Evolutionary conservation across 2,113 vertebrate genomes (phyloP), one percentile per base, ranked within the genome.

Genomic region (Anthoscopus minutus): DNA sequence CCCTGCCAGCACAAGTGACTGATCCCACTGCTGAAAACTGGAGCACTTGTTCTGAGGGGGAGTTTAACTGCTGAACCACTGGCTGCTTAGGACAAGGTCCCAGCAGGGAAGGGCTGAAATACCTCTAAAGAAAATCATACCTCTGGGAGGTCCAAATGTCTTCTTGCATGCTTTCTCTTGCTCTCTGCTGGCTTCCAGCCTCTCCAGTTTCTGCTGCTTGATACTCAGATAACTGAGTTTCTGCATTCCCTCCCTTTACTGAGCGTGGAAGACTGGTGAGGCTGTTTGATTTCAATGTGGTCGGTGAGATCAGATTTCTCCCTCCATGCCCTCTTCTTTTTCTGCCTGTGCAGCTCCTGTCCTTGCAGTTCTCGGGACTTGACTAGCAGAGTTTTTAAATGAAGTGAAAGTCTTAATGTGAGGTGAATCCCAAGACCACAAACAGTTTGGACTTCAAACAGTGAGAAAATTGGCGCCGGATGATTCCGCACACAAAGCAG

Each of bases 391-490:
- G 85, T 92, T 97, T 96, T 94, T 94, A 94, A 85, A 97, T 56
- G 86, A 94, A 77, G 24, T 0, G 19, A 58, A 93, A 92, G 95
- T 97, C 97, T 98, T 98, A 97, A 97, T 97, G 94, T 62, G 80
- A 97, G 96, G 96, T 97, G 97, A 97, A 97, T 97, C 96, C 96
- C 91, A 96, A 95, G 97, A 96, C 97, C 95, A 95, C 96, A 97
- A 97, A 97, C 96, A 97, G 96, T 96, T 97, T 97, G 97, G 97
- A 98, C 96, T 98, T 98, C 95, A 98, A 98, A 98, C 97, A 95
- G 96, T 91, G 94, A 97, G 97, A 96, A 98, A 98, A 98, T 97
- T 98, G 97, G 96, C 20, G 77, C 93, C 81, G 96, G 97, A 97
- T 91, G 97, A 97, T 98, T 97, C 54, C 37, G 73, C 97, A 97